Conservation (phyloP, 2,888 invertebrate genomes). For the Ceraclea dissimilis region DNA sequence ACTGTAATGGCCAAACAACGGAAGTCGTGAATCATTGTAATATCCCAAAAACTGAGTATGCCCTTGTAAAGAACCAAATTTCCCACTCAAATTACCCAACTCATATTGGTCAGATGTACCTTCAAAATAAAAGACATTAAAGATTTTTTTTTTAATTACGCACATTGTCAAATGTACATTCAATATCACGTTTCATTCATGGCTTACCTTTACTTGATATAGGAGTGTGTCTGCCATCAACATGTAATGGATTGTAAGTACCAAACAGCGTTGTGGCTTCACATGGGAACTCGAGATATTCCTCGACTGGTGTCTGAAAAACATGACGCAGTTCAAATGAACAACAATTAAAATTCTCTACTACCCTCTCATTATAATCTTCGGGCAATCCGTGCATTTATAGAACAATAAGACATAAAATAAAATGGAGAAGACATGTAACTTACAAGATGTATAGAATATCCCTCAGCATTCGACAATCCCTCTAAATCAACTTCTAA, state of each 20-base stretch:
- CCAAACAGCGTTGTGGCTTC: constrained; percentile 73
- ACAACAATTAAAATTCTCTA: not conserved
- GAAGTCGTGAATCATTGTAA: constrained; percentile 75
- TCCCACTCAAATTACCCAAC: constrained; percentile 78
- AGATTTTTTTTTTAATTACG: too few species aligned
- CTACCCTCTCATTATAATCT: too few species aligned
- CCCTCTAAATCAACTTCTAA: constrained; percentile 70
- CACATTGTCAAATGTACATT: too few species aligned
- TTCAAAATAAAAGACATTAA: too few species aligned
- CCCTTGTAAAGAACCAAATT: constrained; percentile 71
- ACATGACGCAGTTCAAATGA: not conserved
- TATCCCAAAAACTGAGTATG: constrained; percentile 48
- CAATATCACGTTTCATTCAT: not conserved
- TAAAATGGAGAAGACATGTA: too few species aligned
- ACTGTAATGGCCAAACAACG: constrained; percentile 73
- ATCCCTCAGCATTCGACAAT: constrained; percentile 59
- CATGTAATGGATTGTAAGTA: constrained; percentile 79
- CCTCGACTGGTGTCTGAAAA: constrained; percentile 70
- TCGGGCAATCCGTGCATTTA: too few species aligned
- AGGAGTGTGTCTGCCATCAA: constrained; percentile 57
- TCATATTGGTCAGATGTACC: constrained; percentile 83
- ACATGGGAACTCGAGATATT: constrained; percentile 79
- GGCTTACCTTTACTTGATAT: constrained; percentile 43
- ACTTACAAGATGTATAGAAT: constrained; percentile 73
- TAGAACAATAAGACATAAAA: not conserved